Percentiles rank a stretch among this genome's conserved stretches.
Evolutionary conservation across 2,888 invertebrate genomes (phyloP).

Genomic region (Himalopsyche tibetana): DNA sequence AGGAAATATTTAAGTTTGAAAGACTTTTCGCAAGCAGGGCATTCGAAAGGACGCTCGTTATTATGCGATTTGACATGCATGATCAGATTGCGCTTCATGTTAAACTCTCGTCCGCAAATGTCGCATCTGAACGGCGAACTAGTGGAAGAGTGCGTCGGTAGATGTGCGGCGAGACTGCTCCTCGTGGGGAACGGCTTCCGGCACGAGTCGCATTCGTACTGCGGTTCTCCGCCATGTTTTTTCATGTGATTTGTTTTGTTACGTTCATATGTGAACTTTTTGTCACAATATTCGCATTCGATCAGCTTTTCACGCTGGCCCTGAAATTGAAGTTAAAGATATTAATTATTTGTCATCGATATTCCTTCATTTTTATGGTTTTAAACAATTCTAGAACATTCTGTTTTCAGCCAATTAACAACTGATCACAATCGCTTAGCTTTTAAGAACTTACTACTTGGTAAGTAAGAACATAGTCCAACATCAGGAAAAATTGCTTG

Average conservation of each 20-base stretch:
- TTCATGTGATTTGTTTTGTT: constrained; percentile 66
- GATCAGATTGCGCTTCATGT: constrained; percentile 65
- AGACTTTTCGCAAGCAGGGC: constrained; percentile 65
- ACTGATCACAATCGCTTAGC: no score
- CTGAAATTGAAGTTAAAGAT: constrained; percentile 23
- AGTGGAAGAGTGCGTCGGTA: constrained; percentile 59
- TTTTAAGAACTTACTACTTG: no score
- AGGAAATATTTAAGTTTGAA: constrained; percentile 65
- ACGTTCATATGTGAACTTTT: constrained; percentile 65
- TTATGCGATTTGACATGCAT: constrained; percentile 66
- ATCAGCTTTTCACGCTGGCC: constrained; percentile 64
- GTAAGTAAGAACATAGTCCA: no score
- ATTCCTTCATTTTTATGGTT: no score
- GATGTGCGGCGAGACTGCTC: constrained; percentile 56
- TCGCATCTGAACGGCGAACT: constrained; percentile 63
- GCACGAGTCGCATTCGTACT: constrained; percentile 61
- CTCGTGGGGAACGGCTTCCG: constrained; percentile 59
- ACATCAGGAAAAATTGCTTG: no score
- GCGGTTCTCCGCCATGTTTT: constrained; percentile 60
- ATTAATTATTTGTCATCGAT: no score
- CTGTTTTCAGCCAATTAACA: no score
- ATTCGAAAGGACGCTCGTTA: constrained; percentile 64
- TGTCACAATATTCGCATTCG: constrained; percentile 65
- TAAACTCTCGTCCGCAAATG: constrained; percentile 64
- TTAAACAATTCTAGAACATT: no score